Conservation (phyloP, 1,140 invertebrate genomes). For the Batillaria attramentaria region DNA sequence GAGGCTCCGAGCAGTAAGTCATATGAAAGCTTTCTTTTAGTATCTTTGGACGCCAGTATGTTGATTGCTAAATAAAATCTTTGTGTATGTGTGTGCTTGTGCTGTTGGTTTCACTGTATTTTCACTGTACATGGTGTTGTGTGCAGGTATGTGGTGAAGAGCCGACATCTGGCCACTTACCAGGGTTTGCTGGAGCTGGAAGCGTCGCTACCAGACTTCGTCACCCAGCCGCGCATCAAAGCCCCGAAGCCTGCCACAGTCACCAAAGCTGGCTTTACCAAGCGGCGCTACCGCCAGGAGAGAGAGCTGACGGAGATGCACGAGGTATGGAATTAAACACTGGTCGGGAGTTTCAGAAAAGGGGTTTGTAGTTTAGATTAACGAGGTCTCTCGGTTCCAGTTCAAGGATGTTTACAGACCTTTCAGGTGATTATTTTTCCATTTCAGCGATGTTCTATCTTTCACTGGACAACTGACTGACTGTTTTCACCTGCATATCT, state of each 20-base stretch:
- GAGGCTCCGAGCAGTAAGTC: conserved; percentile 69
- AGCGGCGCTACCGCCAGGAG: conserved; percentile 69
- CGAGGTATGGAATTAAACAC: no score
- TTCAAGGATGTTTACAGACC: no score
- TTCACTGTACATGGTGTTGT: not conserved
- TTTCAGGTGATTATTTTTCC: no score
- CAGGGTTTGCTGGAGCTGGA: conserved; percentile 70
- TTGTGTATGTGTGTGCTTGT: no score
- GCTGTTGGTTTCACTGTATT: not conserved
- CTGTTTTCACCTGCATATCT: no score
- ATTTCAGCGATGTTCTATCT: no score
- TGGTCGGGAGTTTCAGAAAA: no score
- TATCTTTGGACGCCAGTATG: no score
- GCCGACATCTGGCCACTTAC: conserved; percentile 19
- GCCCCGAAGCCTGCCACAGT: conserved; percentile 65
- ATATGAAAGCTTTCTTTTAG: conserved; percentile 49
- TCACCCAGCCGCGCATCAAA: conserved; percentile 66
- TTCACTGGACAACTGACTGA: no score
- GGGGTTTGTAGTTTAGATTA: no score
- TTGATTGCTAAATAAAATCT: no score
- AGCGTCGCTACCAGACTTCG: conserved; percentile 69
- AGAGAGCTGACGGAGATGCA: conserved; percentile 69
- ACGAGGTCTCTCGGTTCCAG: no score
- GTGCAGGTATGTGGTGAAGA: conserved; percentile 30
- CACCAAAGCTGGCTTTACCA: conserved; percentile 68